A percentile compares a stretch with the other conserved stretches of the same genome.
Evolutionary conservation across 2,113 vertebrate species (phyloP).

Genomic region (Ceratotherium simum): DNA sequence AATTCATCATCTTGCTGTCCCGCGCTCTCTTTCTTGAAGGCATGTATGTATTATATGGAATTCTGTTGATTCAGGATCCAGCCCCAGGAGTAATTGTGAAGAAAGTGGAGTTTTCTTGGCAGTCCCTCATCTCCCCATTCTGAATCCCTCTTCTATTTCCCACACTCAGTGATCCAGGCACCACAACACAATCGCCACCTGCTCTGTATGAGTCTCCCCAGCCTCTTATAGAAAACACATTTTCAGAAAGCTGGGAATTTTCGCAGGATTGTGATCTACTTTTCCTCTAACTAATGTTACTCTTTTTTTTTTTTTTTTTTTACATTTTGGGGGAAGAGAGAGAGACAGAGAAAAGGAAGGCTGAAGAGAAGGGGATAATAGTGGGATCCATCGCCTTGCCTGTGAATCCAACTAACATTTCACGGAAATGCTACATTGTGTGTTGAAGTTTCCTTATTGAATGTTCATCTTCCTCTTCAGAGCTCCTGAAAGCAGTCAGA

Average conservation of each 20-base stretch:
- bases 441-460: background rate
- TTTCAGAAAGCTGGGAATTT: background rate
- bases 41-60: background rate
- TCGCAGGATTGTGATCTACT: background rate
- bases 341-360: background rate
- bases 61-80: background rate
- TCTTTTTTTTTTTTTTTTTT: background rate
- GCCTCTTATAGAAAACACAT: background rate
- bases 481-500: background rate
- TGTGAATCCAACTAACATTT: background rate
- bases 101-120: background rate
- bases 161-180: background rate
- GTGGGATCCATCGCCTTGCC: background rate
- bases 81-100: background rate
- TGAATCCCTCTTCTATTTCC: too few relatives aligned
- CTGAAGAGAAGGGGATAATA: background rate
- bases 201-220: background rate
- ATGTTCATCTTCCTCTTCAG: background rate
- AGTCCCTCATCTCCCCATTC: background rate
- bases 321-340: background rate
- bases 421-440: background rate
- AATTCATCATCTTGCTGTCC: background rate
- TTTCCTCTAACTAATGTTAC: background rate
- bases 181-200: fast-evolving
- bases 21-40: background rate